A percentile compares a stretch with the other conserved stretches of the same genome.
Conservation (phyloP, 2,797 vertebrate species). For the Danio kyathit region DNA sequence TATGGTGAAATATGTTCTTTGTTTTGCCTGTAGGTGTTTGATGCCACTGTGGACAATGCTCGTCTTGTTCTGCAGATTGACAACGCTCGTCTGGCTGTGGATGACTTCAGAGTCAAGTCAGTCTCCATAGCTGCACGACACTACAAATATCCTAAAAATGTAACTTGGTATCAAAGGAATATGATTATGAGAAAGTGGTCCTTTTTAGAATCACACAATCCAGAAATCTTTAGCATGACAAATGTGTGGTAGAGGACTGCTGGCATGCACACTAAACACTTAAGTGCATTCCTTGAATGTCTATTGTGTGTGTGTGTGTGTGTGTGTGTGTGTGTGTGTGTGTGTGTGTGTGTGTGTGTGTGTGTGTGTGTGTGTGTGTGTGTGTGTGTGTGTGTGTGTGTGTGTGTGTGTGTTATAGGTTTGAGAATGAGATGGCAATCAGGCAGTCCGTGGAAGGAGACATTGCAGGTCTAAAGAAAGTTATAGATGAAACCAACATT, state of each 20-base stretch:
- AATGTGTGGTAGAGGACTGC: not conserved
- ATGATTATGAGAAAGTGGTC: not conserved
- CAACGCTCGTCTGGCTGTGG: conserved; percentile 91
- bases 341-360: no score
- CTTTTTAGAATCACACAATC: not conserved
- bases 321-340: no score
- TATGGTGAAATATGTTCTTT: conserved; percentile 20
- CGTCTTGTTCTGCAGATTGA: conserved; percentile 91
- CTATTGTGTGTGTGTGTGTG: not conserved
- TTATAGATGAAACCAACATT: conserved; percentile 92
- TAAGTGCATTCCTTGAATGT: not conserved
- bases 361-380: no score
- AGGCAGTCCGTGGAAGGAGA: conserved; percentile 91
- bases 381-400: no score
- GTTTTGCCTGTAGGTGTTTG: conserved; percentile 81
- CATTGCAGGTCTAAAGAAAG: conserved; percentile 86
- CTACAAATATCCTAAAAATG: not conserved
- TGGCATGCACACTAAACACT: not conserved
- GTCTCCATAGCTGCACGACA: conserved; percentile 52
- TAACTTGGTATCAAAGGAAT: not conserved
- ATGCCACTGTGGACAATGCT: conserved; percentile 85
- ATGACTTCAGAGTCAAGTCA: conserved; percentile 95
- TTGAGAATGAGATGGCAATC: conserved; percentile 87
- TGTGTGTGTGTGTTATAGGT: conserved; percentile 76
- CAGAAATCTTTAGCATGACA: not conserved